These are phyloP conservation scores for Idaea biselata DNA, from an alignment of 2,888 invertebrate species.

Conservation along the genomic window DNA sequence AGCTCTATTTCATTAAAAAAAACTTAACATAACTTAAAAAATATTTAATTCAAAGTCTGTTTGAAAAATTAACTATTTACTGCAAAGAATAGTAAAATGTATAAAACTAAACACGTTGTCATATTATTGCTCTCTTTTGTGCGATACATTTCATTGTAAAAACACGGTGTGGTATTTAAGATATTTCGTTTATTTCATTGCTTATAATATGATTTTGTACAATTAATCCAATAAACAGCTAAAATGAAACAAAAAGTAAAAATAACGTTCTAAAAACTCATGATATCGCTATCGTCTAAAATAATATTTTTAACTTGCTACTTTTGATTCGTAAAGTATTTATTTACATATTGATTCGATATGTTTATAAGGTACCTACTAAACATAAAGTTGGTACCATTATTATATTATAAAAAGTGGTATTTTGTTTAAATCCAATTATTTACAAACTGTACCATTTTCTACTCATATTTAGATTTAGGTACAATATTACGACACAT, in stretches of 20 bases:
- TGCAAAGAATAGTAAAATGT: no score
- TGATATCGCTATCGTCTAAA: no score
- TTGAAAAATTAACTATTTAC: no score
- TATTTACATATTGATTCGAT: background rate
- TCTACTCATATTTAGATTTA: background rate
- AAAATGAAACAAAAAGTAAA: no score
- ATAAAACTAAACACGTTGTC: constrained; percentile 18
- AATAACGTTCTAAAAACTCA: no score
- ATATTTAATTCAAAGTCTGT: no score
- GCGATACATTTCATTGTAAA: background rate
- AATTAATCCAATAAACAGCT: no score
- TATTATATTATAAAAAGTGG: background rate
- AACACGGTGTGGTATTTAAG: background rate
- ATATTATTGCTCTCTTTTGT: constrained; percentile 31
- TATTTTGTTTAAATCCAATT: background rate
- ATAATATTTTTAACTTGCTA: background rate
- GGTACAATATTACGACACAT: background rate
- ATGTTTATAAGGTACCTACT: background rate
- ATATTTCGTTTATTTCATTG: no score
- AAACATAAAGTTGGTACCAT: background rate
- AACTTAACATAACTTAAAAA: no score
- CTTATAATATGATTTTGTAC: no score
- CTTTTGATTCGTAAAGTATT: background rate
- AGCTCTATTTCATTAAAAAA: no score
- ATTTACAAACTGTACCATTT: background rate